Base-by-base conservation (phyloP, 2,888 invertebrate species). In the Daptonema setosum region DNA sequence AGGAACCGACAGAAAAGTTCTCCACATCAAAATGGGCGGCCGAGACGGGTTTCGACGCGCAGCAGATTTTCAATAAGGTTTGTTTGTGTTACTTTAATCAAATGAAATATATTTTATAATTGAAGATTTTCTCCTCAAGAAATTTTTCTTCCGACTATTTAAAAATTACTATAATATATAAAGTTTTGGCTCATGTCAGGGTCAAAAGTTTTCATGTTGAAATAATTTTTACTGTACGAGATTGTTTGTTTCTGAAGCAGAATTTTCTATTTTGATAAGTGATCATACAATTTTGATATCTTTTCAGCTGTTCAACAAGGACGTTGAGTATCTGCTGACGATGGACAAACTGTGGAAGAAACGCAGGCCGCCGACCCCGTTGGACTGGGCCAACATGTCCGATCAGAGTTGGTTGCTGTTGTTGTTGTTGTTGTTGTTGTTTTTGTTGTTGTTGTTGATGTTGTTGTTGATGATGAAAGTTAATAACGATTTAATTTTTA, bases 321-420 rank as follows among this genome's bases (percentile, higher is more conserved):
- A 99, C 71, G 90, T 99, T 56, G 80, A 83, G 59, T 95, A 95
- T 72, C 77, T 99, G 60, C 74, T 93, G 57, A 82, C 82, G 1
- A 95, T 99, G 93, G 81, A 83, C 64, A 85, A 90, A 70, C 75
- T 99, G 56, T 99, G 97, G 97, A 85, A 86, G 73, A 83, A 81
- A 58, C 79, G 95, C 29, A 63, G 66, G 51, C 80, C 85, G 0
- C 97, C 97, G 0, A 79, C 77, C 1, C 87, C 90, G 0, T 71
- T 88, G 11, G 51, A 56, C 17, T 64, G 63, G 58, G 76, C 79
- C 50, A 76, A 78, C 58, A 68, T 79, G 43, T 76, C 78, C 14
- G 73, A 76, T 60, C 73, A 71, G 64, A 73, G 75, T 74, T 61
- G 54, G 24, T 45, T 25, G n/a, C n/a, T n/a, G n/a, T n/a, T n/a